Conservation (phyloP, 2,888 invertebrate species). For the Zele albiditarsus region DNA sequence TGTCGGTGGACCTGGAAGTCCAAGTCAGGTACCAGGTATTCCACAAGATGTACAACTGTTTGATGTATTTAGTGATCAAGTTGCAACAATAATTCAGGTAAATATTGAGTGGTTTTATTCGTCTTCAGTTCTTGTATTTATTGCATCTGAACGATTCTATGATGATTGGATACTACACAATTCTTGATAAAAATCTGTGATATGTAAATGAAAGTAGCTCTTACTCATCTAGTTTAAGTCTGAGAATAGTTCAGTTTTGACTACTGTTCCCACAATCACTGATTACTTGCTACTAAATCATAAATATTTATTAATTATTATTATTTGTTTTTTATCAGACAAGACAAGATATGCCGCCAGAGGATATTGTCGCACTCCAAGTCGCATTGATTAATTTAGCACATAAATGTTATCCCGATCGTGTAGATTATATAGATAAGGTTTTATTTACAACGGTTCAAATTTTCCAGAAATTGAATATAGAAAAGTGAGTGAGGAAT, state of each 20-base stretch:
- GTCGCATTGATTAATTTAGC: slow-evolving; percentile 95
- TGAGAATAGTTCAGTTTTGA: slow-evolving; percentile 56
- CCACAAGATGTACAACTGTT: slow-evolving; percentile 94
- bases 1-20: slow-evolving; percentile 75
- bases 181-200: slow-evolving; percentile 51
- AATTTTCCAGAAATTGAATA: slow-evolving; percentile 90
- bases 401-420: slow-evolving; percentile 96
- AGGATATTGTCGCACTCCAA: slow-evolving; percentile 96
- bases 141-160: slow-evolving; percentile 47
- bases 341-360: slow-evolving; percentile 94
- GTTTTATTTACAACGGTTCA: slow-evolving; percentile 93
- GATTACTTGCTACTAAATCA: not conserved
- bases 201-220: slow-evolving; percentile 46
- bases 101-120: not conserved
- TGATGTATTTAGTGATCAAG: slow-evolving; percentile 98
- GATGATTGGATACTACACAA: slow-evolving; percentile 63
- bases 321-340: slow-evolving; percentile 76
- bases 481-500: slow-evolving; percentile 79
- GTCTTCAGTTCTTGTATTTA: not conserved
- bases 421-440: slow-evolving; percentile 95
- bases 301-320: slow-evolving; percentile 20
- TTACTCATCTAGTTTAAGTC: slow-evolving; percentile 70
- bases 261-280: not conserved
- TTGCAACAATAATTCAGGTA: slow-evolving; percentile 94
- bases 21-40: slow-evolving; percentile 77